phyloP scores from a whole-genome alignment of 2,888 invertebrate genomes.

The Invenusta paracnida region DNA sequence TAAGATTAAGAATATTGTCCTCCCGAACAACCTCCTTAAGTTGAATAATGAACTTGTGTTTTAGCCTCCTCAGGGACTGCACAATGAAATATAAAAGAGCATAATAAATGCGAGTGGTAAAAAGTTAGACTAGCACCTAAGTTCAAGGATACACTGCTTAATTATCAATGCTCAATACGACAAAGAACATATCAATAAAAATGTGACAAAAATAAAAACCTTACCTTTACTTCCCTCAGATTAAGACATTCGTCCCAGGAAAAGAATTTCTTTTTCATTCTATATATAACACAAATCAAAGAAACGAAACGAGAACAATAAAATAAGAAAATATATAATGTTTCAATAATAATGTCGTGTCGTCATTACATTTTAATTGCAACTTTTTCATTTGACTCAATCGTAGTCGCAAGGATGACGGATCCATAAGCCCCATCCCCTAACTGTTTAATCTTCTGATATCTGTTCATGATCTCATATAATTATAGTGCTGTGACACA shows the following conservation, averaged over 20 bases:
- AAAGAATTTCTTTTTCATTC: slow-evolving; percentile 98
- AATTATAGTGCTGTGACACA: too few relatives aligned
- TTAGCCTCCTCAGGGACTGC: slow-evolving; percentile 88
- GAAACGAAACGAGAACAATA: too few relatives aligned
- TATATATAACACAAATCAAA: slow-evolving; percentile 54
- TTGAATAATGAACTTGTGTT: slow-evolving; percentile 95
- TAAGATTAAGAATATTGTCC: slow-evolving; percentile 94
- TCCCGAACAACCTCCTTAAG: slow-evolving; percentile 95
- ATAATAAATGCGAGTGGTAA: too few relatives aligned
- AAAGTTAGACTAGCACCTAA: too few relatives aligned
- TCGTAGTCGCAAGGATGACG: slow-evolving; percentile 86
- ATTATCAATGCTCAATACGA: too few relatives aligned
- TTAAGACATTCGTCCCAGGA: slow-evolving; percentile 99
- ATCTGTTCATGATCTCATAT: slow-evolving; percentile 55
- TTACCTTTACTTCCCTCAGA: slow-evolving; percentile 88
- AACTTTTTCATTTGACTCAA: slow-evolving; percentile 94
- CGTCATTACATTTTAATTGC: slow-evolving; percentile 78
- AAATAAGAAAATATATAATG: too few relatives aligned
- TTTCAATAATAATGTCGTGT: neutral
- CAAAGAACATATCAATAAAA: neutral
- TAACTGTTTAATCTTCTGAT: slow-evolving; percentile 70
- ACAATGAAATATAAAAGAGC: too few relatives aligned
- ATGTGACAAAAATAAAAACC: slow-evolving; percentile 40
- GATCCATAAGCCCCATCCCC: slow-evolving; percentile 98
- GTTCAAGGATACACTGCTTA: too few relatives aligned